Percentiles rank a stretch among this genome's conserved stretches.
phyloP scores from a whole-genome alignment of 2,888 invertebrate species.

The Clanis bilineata region DNA sequence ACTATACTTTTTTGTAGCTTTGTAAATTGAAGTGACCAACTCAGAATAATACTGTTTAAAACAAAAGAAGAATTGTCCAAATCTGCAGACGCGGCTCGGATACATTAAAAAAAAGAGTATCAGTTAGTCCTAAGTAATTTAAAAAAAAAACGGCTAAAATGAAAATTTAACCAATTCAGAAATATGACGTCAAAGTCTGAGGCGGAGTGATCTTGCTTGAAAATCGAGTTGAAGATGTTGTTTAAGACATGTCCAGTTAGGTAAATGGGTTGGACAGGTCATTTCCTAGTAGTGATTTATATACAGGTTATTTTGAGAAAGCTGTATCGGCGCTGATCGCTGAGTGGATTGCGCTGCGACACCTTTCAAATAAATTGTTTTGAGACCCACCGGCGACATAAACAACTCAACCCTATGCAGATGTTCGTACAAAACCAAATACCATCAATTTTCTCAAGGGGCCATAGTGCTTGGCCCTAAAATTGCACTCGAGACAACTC shows the following conservation, averaged over 20 bases:
- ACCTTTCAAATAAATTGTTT: slow-evolving; percentile 82
- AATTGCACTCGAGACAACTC: slow-evolving; percentile 58
- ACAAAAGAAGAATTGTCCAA: no score
- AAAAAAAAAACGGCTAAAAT: no score
- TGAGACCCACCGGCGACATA: slow-evolving; percentile 70
- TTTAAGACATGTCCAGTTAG: slow-evolving; percentile 58
- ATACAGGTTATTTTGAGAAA: slow-evolving; percentile 57
- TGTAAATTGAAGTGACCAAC: no score
- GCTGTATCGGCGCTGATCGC: slow-evolving; percentile 59
- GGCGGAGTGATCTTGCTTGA: slow-evolving; percentile 42
- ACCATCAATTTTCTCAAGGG: slow-evolving; percentile 63
- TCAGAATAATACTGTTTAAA: no score
- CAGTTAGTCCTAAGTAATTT: no score
- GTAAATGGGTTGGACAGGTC: slow-evolving; percentile 60
- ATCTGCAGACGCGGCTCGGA: no score
- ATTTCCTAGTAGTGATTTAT: slow-evolving; percentile 70
- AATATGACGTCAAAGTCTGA: slow-evolving; percentile 43
- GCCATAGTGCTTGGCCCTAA: slow-evolving; percentile 48
- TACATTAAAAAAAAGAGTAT: no score
- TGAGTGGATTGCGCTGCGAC: slow-evolving; percentile 77
- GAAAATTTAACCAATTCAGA: slow-evolving; percentile 33
- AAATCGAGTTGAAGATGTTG: slow-evolving; percentile 37
- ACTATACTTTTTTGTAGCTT: no score
- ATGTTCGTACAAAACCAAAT: slow-evolving; percentile 64
- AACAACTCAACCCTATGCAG: slow-evolving; percentile 76